Base-by-base conservation (phyloP, 2,888 invertebrate genomes). In the Copidosoma aretas region DNA sequence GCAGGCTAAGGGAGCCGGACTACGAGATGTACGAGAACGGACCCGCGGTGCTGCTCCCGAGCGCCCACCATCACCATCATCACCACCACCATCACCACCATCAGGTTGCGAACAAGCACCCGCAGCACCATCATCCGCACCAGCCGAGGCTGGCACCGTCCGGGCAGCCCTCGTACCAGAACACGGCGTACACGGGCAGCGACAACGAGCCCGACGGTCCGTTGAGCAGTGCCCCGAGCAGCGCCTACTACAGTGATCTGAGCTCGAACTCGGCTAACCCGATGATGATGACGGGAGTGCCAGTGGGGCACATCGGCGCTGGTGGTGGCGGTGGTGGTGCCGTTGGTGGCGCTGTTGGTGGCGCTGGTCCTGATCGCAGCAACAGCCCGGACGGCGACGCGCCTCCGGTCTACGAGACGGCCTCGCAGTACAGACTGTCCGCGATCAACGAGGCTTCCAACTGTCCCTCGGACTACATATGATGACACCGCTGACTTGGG, bases 211-310 rank as follows among this genome's bases (percentile, higher is more conserved):
- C 86, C 15, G 88, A 88, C 63, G 86, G 88, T 32, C 89, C 88
- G 56, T 89, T 88, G 61, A 83, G 82, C 70, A 84, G 83, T 63
- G 90, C 90, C 12, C 90, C 90, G n/a, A 91, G 90, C 79, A 91
- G 91, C 83, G 91, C 91, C 32, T 91, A 91, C 81, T 91, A 91
- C 81, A 90, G 90, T 68, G 91, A 91, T 82, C 84, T 91, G 65
- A 84, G 83, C 70, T 83, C 83, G 43, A 83, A 81, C 73, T 84
- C 83, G 19, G 76, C 80, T 17, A 81, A 79, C 70, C 82, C 82
- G 60, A 80, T 80, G 68, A 75, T 79, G 58, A 73, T 77, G 2
- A 46, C 72, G 64, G 65, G 61, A 15, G 46, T 59, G 0, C 41
- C 58, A 43, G 64, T 49, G 43, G 62, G 14, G 32, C 41, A 43